Conservation (phyloP, 2,113 vertebrate genomes). For the Calypte anna region DNA sequence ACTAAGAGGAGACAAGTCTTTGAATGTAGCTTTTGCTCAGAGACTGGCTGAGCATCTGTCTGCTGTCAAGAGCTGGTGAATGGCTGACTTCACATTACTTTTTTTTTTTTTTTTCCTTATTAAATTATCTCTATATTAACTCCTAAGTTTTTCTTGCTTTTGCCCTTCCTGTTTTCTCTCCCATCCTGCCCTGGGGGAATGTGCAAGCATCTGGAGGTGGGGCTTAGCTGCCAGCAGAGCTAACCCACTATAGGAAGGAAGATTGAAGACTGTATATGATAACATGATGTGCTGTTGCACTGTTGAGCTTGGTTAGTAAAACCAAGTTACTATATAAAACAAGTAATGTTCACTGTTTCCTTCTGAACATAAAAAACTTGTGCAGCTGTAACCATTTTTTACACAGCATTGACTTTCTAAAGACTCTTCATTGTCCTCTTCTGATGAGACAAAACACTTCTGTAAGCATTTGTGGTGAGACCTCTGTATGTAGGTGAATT, state of each 20-base stretch:
- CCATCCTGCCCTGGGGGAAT: neutral
- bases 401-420: neutral
- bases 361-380: neutral
- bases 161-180: neutral
- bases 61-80: neutral
- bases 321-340: neutral
- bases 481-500: neutral
- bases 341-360: neutral
- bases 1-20: neutral
- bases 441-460: neutral
- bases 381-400: neutral
- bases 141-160: neutral
- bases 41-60: neutral
- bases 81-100: neutral
- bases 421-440: neutral
- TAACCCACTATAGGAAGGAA: neutral
- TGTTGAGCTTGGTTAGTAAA: neutral
- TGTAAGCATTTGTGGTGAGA: neutral
- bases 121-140: neutral
- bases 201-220: neutral
- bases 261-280: neutral
- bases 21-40: neutral
- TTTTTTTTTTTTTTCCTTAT: neutral
- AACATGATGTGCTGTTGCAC: neutral
- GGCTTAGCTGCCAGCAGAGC: neutral